These are phyloP conservation scores for Carcina quercana DNA, from an alignment of 2,888 invertebrate species.

Conservation along the genomic window DNA sequence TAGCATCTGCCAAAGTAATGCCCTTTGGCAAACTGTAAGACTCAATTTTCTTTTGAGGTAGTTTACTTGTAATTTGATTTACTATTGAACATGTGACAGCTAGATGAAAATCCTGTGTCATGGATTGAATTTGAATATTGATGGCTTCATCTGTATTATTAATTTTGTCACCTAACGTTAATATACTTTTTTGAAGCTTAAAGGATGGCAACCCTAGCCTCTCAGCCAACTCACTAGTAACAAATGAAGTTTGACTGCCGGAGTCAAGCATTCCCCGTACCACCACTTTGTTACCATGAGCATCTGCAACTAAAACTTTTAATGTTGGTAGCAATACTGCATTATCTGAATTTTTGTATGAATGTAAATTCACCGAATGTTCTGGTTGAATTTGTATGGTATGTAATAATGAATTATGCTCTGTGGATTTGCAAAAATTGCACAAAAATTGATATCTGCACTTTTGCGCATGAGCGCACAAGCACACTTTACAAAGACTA, in stretches of 20 bases:
- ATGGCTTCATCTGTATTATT: neutral
- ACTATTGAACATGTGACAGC: neutral
- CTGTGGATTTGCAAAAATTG: neutral
- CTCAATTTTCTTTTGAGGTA: conserved; percentile 1
- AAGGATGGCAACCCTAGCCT: neutral
- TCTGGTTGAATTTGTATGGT: neutral
- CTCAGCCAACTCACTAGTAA: neutral
- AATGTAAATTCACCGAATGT: neutral
- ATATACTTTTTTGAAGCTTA: neutral
- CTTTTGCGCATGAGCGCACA: neutral
- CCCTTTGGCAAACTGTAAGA: neutral
- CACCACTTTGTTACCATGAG: neutral
- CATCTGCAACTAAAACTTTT: neutral
- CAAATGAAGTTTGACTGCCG: neutral
- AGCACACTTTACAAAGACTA: neutral
- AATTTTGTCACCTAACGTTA: neutral
- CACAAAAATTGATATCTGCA: neutral
- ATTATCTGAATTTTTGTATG: neutral
- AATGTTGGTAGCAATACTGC: neutral
- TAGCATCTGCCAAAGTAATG: neutral
- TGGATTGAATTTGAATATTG: neutral
- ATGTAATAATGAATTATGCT: neutral
- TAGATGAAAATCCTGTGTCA: neutral
- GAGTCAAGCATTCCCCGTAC: neutral
- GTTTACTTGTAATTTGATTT: neutral